These are phyloP conservation scores for Stenolophus ochropezus DNA, from an alignment of 2,888 invertebrate genomes.

Conservation along the genomic window DNA sequence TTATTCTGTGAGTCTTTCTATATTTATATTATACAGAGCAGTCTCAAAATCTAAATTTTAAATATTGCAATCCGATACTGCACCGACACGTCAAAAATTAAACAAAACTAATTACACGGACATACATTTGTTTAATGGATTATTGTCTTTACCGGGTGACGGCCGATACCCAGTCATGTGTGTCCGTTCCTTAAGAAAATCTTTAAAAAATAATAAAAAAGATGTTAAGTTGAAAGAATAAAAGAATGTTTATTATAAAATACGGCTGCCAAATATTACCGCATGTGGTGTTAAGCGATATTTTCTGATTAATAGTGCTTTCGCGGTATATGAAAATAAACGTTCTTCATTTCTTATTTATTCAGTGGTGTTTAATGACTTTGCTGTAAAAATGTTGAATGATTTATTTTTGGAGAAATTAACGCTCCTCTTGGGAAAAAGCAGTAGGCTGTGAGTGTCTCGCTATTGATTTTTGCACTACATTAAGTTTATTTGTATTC, in stretches of 20 bases:
- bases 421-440: neutral
- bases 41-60: neutral
- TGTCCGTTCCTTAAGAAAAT: no score
- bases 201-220: no score
- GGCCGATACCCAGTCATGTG: neutral
- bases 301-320: no score
- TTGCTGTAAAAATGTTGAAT: neutral
- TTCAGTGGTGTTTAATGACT: neutral
- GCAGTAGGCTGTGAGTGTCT: neutral
- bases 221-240: no score
- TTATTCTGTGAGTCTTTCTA: neutral
- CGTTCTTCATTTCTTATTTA: neutral
- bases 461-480: neutral
- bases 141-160: neutral
- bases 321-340: no score
- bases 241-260: no score
- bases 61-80: neutral
- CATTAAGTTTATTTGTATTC: neutral
- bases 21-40: neutral
- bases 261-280: no score
- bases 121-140: neutral
- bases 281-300: no score
- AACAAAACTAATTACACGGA: neutral
- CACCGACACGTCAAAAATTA: neutral
- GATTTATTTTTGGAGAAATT: neutral